Evolutionary conservation across 1,140 invertebrate genomes (phyloP).

Genomic region (Artemia franciscana): DNA sequence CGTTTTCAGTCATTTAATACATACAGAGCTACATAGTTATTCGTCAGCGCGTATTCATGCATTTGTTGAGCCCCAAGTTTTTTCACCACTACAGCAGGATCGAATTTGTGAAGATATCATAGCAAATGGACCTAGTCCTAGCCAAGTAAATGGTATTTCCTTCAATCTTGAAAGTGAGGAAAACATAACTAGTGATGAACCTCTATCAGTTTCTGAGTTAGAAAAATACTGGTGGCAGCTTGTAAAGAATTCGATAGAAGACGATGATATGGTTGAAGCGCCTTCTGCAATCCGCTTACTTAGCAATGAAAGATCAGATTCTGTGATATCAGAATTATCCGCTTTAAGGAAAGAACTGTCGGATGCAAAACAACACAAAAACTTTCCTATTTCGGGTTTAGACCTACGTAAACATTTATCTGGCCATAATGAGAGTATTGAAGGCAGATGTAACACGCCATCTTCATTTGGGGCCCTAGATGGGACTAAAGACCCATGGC

Average conservation of each 20-base stretch:
- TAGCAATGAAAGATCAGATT: slow-evolving; percentile 3
- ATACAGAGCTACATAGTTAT: slow-evolving; percentile 49
- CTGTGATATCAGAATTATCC: slow-evolving; percentile 6
- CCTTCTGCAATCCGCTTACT: background rate
- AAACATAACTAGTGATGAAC: background rate
- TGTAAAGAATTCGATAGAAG: background rate
- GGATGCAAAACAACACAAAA: slow-evolving; percentile 21
- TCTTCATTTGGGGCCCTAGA: slow-evolving; percentile 26
- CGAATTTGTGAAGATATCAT: slow-evolving; percentile 22
- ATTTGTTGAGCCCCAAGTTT: slow-evolving; percentile 32
- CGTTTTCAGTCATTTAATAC: slow-evolving; percentile 43
- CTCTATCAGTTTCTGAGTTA: background rate
- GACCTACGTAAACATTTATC: slow-evolving; percentile 17
- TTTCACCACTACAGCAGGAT: slow-evolving; percentile 38
- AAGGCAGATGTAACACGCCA: background rate
- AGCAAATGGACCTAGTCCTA: background rate
- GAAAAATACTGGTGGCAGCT: background rate
- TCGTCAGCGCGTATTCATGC: slow-evolving; percentile 40
- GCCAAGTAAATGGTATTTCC: background rate
- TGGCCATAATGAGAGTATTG: background rate
- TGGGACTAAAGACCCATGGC: slow-evolving; percentile 28
- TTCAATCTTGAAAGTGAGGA: background rate
- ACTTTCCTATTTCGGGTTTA: slow-evolving; percentile 32
- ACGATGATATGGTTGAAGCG: background rate
- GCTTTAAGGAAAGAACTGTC: slow-evolving; percentile 8